These are phyloP conservation scores for Psix sp. DNA, from an alignment of 1,140 invertebrate genomes.

Conservation along the genomic window DNA sequence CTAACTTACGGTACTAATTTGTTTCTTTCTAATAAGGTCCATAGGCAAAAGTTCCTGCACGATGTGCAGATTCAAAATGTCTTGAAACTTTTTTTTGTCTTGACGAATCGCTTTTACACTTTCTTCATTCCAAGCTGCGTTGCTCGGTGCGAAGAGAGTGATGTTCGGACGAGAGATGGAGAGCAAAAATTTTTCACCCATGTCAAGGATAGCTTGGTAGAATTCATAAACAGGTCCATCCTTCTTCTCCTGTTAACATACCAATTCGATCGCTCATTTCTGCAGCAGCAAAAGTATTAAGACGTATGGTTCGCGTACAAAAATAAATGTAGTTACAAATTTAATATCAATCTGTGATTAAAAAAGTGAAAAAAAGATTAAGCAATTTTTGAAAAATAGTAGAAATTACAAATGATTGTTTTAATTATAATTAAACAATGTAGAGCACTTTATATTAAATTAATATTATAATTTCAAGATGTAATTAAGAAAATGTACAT, in stretches of 20 bases:
- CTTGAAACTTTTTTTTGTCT: constrained; percentile 80
- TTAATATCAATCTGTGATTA: no score
- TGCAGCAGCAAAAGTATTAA: no score
- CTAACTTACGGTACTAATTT: constrained; percentile 79
- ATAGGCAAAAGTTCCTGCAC: constrained; percentile 84
- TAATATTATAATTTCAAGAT: no score
- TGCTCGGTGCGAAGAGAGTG: constrained; percentile 93
- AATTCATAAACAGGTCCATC: constrained; percentile 89
- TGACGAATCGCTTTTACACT: constrained; percentile 83
- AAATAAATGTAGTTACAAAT: no score
- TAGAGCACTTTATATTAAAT: no score
- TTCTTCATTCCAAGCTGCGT: constrained; percentile 85
- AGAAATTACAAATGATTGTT: no score
- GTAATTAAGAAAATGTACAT: no score
- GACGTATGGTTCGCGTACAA: no score
- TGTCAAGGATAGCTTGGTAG: constrained; percentile 86
- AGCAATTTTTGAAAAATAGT: no score
- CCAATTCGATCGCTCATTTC: neutral
- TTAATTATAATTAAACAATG: no score
- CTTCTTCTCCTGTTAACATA: constrained; percentile 81
- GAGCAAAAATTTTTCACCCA: constrained; percentile 84
- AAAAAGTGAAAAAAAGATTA: no score
- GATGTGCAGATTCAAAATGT: constrained; percentile 89
- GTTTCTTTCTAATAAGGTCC: constrained; percentile 84
- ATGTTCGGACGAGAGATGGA: constrained; percentile 84